These are phyloP conservation scores for Scaptomyza hsui DNA, from an alignment of 1,140 invertebrate genomes.

Conservation along the genomic window DNA sequence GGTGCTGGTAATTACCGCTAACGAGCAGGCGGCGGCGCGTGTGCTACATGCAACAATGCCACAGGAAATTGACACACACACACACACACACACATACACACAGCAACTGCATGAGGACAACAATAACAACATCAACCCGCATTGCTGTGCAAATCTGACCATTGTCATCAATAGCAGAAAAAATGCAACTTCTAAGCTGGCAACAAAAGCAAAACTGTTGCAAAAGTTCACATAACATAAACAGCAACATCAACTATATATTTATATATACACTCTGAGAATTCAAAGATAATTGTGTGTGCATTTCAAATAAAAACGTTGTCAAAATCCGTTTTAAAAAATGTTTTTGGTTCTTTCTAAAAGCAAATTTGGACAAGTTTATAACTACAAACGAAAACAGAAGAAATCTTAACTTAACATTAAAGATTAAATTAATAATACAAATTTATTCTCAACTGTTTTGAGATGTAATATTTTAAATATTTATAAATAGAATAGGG, in stretches of 20 bases:
- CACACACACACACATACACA: constrained; percentile 10
- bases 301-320: too few species aligned
- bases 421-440: too few species aligned
- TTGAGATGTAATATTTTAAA: too few species aligned
- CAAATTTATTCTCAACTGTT: too few species aligned
- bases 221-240: constrained; percentile 40
- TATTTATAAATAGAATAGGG: too few species aligned
- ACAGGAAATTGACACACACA: constrained; percentile 54
- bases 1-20: constrained; percentile 38
- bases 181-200: constrained; percentile 61
- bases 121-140: constrained; percentile 17
- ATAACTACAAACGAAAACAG: too few species aligned
- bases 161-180: constrained; percentile 41
- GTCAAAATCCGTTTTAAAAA: too few species aligned
- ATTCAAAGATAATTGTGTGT: background rate
- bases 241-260: constrained; percentile 1
- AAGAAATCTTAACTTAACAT: too few species aligned
- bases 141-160: constrained; percentile 41
- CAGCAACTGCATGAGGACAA: constrained; percentile 1
- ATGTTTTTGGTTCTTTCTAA: too few species aligned
- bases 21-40: constrained; percentile 48
- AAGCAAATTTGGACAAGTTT: too few species aligned
- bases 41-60: constrained; percentile 43
- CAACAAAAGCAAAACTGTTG: constrained; percentile 61
- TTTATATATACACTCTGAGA: background rate